Conservation (phyloP, 2,113 vertebrate genomes). For the Tautogolabrus adspersus region DNA sequence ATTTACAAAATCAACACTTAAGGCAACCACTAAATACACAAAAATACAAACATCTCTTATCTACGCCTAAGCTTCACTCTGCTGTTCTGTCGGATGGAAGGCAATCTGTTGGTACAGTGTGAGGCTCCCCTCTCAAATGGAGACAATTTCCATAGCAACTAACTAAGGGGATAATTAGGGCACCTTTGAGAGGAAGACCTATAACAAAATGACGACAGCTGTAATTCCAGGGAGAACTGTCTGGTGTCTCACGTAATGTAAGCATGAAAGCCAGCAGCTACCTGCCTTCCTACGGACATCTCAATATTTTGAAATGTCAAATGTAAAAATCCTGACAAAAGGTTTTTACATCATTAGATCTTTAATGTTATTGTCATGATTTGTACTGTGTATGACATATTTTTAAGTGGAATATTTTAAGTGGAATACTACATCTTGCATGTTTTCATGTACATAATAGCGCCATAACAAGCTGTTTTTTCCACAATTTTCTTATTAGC, state of each 20-base stretch:
- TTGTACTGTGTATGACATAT: no score
- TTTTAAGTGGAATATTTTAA: no score
- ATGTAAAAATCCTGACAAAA: not conserved
- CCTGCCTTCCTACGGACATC: no score
- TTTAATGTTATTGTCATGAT: not conserved
- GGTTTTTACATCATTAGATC: not conserved
- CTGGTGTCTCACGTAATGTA: slow-evolving; percentile 28
- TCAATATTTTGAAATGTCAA: not conserved
- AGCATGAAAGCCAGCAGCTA: slow-evolving; percentile 1
- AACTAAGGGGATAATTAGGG: slow-evolving; percentile 45
- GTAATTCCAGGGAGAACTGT: slow-evolving; percentile 16
- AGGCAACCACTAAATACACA: not conserved
- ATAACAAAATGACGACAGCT: slow-evolving; percentile 53
- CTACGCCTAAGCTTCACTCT: not conserved
- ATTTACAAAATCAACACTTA: not conserved
- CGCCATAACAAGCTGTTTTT: no score
- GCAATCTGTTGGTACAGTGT: not conserved
- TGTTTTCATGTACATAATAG: no score
- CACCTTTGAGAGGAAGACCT: slow-evolving; percentile 55
- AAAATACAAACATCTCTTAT: not conserved
- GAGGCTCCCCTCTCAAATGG: slow-evolving; percentile 28
- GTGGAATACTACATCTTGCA: no score
- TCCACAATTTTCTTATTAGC: no score
- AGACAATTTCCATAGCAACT: slow-evolving; percentile 46
- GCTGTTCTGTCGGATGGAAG: not conserved